Base-by-base conservation (phyloP, 2,797 vertebrate genomes). In the Pelodytes ibericus region DNA sequence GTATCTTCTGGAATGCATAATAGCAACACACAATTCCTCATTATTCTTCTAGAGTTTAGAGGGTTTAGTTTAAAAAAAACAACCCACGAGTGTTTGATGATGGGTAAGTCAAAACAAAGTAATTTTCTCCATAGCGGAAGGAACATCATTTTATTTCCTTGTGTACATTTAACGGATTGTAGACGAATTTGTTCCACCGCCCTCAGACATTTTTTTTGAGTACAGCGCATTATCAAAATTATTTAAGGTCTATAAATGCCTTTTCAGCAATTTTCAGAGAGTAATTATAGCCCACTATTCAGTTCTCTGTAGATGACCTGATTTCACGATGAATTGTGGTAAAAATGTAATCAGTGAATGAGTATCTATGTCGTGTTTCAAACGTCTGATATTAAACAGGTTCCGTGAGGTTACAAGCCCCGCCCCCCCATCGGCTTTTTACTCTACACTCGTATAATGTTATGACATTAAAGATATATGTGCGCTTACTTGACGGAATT, bases 301-400 rank as follows among this genome's bases (percentile, higher is more conserved):
- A 53, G n/a, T 44, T 44, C 20, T 41, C 31, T 66, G 39, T n/a
- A 66, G 7, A 24, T 66, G 63, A 66, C 63, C 39, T 29, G 63
- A 49, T 29, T 66, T 66, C 63, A 47, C 25, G 3, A 26, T 27
- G 49, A 13, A n/a, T 64, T 8, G 49, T 29, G 41, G 24, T 47
- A 36, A 49, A n/a, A 13, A 26, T n/a, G 36, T 11, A 24, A n/a
- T 64, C 20, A 26, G 11, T 16, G 30, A 62, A 29, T 16, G 20
- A 33, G 30, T 20, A 62, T 62, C 20, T 11, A n/a, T 62, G 59
- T 29, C 18, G 1, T 20, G 59, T 22, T 20, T 2, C 59, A 36
- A 16, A n/a, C n/a, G n/a, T n/a, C n/a, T n/a, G n/a, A n/a, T n/a
- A n/a, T n/a, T n/a, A n/a, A 62, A 36, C 59, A 24, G 56, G 15